Base-by-base conservation (phyloP, 2,888 invertebrate genomes). In the Sarcophaga caerulescens region DNA sequence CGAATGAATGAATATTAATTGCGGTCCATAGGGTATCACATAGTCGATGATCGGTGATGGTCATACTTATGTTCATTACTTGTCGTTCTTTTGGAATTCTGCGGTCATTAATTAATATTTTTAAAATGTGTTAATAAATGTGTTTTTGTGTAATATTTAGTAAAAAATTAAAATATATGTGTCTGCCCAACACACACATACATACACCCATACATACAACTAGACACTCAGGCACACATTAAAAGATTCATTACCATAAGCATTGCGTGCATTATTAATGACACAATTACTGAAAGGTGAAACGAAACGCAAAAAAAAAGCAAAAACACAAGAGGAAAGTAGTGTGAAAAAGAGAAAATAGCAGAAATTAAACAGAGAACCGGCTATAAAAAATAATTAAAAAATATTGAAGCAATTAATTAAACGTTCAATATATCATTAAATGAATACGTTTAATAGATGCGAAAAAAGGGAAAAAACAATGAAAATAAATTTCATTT, bases 21-120 rank as follows among this genome's bases (percentile, higher is more conserved):
- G 6, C 6, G 35, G 35, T 35, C 35, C 6, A 35, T 35, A 35
- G 35, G 35, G 35, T 35, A 35, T 1, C 35, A 35, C 35, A 35
- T 35, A 35, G 35, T 35, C 35, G 35, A 0, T 35, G 2, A 52
- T 52, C 35, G 35, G 3, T 35, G 2, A 52, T 52, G 14, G 17
- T 4, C 17, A 52, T 52, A 52, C 1, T 52, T 3, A 14, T 52
- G 14, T 52, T 12, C 52, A 52, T 12, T 12, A 25, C 35, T 23
- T 65, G 74, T 6, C 68, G 74, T 70, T 63, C 73, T 79, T 74
- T 79, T 65, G 4, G 74, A 79, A 78, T 74, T 79, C 69, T 44
- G 44, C 57, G 73, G 44, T 63, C 57, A 79, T 84, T 79, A 84
- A 74, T 84, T 84, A 74, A 47, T 62, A 69, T 70, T 74, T 52